Percentiles rank a stretch among this genome's conserved stretches.
phyloP scores from a whole-genome alignment of 30 jellyfish, hydroid and myxozoan species.

The Phacellophora camtschatica region DNA sequence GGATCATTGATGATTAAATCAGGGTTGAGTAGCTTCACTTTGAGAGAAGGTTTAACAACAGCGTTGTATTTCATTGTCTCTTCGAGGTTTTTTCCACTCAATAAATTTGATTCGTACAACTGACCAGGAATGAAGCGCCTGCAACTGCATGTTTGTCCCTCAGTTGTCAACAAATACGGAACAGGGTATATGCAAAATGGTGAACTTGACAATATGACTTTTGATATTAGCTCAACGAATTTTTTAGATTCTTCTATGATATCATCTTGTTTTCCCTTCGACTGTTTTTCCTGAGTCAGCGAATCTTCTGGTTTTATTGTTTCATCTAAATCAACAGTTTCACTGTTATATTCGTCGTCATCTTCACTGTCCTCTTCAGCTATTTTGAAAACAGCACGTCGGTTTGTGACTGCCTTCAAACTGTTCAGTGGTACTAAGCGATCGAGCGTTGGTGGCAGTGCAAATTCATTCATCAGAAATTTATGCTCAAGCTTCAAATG shows the following conservation, averaged over 20 bases:
- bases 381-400: constrained; percentile 60
- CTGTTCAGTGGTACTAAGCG: constrained; percentile 1
- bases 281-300: not conserved
- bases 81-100: constrained; percentile 29
- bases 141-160: constrained; percentile 69
- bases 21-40: constrained; percentile 27
- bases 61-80: not conserved
- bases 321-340: not conserved
- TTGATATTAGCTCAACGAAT: constrained; percentile 33
- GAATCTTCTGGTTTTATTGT: not conserved
- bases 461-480: constrained; percentile 90
- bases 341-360: not conserved
- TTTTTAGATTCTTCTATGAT: constrained; percentile 53
- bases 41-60: not conserved
- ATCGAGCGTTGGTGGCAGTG: constrained; percentile 91
- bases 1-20: constrained; percentile 66
- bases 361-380: constrained; percentile 29
- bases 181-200: constrained; percentile 77
- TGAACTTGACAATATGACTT: constrained; percentile 78
- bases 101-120: constrained; percentile 73
- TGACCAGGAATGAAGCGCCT: constrained; percentile 78
- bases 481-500: constrained; percentile 84
- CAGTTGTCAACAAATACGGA: constrained; percentile 86
- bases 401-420: not conserved
- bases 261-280: constrained; percentile 26